Evolutionary conservation across 1,140 invertebrate species (phyloP).

Genomic region (Pseudobourletiella spinata): DNA sequence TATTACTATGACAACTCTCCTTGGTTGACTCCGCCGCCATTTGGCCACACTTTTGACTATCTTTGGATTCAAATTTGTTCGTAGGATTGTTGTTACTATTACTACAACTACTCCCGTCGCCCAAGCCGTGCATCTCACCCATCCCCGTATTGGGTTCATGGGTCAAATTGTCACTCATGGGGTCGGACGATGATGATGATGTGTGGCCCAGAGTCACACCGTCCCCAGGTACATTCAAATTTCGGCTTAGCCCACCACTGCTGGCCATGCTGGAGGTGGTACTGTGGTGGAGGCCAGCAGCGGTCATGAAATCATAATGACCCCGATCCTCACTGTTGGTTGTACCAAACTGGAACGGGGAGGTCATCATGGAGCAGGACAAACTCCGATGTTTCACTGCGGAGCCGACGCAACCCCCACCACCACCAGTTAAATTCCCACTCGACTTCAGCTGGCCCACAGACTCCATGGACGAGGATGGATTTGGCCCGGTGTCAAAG

Average conservation of each 20-base stretch:
- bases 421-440: not conserved
- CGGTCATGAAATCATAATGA: constrained; percentile 6
- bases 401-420: not conserved
- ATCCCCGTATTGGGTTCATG: no score
- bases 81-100: no score
- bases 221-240: constrained; percentile 4
- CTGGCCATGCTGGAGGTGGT: not conserved
- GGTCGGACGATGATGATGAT: not conserved
- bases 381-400: constrained; percentile 27
- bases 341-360: constrained; percentile 13
- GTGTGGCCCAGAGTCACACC: not conserved
- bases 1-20: no score
- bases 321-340: not conserved
- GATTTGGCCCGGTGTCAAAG: constrained; percentile 5
- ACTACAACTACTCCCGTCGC: no score
- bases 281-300: constrained; percentile 7
- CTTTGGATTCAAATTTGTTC: no score
- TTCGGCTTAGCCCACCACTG: not conserved
- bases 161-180: no score
- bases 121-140: no score
- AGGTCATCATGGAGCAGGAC: constrained; percentile 21
- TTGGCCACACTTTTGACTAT: no score
- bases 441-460: constrained; percentile 6
- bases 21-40: no score
- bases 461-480: not conserved